Percentiles rank a stretch among this genome's conserved stretches.
Conservation (phyloP, 2,888 invertebrate species). For the Linhomoeus sp. region DNA sequence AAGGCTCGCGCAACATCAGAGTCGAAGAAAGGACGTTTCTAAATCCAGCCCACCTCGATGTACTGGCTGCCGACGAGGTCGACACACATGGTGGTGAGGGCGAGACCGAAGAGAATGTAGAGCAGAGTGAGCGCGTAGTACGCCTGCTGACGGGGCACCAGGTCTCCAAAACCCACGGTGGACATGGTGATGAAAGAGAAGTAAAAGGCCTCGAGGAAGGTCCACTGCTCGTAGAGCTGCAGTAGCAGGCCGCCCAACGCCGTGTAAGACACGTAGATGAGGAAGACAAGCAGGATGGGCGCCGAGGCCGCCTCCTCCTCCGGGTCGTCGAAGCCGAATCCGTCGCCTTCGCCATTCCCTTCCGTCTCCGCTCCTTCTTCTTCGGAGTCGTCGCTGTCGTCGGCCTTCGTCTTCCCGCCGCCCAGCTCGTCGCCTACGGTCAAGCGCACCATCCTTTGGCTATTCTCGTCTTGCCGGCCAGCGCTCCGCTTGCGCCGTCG, state of each 20-base stretch:
- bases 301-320: background rate
- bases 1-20: no score
- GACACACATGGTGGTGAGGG: constrained; percentile 7
- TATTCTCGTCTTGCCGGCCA: no score
- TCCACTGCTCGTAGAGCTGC: constrained; percentile 2
- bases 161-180: constrained; percentile 7
- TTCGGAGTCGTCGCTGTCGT: no score
- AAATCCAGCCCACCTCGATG: no score
- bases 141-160: constrained; percentile 1
- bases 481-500: no score
- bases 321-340: background rate
- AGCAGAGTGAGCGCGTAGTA: constrained; percentile 5
- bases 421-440: no score
- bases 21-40: no score
- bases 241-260: constrained; percentile 5
- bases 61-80: constrained; percentile 6
- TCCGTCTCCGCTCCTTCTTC: no score
- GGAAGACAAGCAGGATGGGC: constrained; percentile 1
- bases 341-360: no score
- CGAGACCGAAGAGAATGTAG: constrained; percentile 5
- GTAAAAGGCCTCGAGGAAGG: constrained; percentile 1
- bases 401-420: no score
- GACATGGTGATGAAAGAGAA: constrained; percentile 6
- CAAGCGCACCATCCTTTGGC: no score
- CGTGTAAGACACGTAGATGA: constrained; percentile 6